phyloP scores from a whole-genome alignment of 2,888 invertebrate species.

The Phortica okadai region DNA sequence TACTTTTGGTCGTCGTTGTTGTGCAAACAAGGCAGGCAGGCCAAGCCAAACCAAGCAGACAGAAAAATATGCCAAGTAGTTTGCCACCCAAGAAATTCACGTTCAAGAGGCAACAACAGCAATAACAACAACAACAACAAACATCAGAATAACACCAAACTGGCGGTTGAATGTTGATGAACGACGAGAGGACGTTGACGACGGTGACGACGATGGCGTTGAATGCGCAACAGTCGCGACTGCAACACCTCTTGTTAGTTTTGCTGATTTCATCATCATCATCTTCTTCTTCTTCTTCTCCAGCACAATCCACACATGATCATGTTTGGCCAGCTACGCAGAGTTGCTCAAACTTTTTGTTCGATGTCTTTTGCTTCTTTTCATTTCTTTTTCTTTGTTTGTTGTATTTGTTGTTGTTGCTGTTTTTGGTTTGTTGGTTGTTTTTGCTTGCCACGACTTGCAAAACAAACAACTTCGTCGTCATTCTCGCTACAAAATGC shows the following conservation, averaged over 20 bases:
- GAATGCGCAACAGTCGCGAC: conserved; percentile 14
- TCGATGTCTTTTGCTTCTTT: neutral
- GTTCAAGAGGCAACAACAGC: conserved; percentile 28
- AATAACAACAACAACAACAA: conserved; percentile 64
- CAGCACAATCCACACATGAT: too few species aligned
- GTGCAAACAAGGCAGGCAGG: conserved; percentile 3
- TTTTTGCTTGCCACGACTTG: neutral
- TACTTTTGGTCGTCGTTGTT: neutral
- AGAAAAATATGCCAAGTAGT: conserved; percentile 44
- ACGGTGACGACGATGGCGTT: neutral
- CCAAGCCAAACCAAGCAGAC: conserved; percentile 57
- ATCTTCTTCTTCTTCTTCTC: too few species aligned
- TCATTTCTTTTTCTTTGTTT: neutral
- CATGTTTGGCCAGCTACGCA: neutral
- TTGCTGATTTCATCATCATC: conserved; percentile 67
- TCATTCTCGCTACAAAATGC: neutral
- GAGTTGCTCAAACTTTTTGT: neutral
- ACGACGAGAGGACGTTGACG: neutral
- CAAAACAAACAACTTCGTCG: neutral
- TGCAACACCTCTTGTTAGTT: conserved; percentile 73
- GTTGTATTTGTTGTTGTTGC: neutral
- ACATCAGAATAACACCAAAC: neutral
- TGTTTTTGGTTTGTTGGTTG: neutral
- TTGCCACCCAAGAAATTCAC: conserved; percentile 64
- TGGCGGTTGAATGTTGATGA: neutral